Conservation (phyloP, 2,113 vertebrate genomes). For the Cercocebus atys region DNA sequence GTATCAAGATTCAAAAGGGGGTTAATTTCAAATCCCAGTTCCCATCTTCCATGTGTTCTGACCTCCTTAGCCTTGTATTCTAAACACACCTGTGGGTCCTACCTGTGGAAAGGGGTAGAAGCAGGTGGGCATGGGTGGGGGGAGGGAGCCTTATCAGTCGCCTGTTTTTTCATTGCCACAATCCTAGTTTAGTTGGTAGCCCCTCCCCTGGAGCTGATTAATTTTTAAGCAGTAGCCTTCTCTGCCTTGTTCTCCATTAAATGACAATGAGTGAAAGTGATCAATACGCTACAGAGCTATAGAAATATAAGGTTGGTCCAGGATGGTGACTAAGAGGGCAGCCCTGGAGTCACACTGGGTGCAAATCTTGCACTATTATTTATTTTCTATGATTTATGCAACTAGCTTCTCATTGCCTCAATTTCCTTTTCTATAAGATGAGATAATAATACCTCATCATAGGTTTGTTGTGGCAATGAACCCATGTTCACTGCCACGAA, state of each 20-base stretch:
- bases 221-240: background rate
- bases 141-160: no score
- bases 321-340: no score
- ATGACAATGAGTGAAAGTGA: background rate
- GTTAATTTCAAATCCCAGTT: background rate
- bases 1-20: background rate
- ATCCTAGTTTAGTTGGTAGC: background rate
- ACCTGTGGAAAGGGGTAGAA: background rate
- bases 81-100: background rate
- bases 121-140: background rate
- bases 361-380: background rate
- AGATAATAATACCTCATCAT: background rate
- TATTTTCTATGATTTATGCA: background rate
- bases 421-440: background rate
- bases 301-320: background rate
- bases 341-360: background rate
- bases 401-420: background rate
- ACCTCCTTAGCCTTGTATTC: background rate
- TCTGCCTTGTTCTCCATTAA: background rate
- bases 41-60: background rate
- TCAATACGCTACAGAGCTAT: background rate
- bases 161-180: background rate
- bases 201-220: background rate
- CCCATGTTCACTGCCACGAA: background rate
- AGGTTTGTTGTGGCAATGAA: background rate